These are phyloP conservation scores for Merluccius polli DNA, from an alignment of 2,797 vertebrate species.

Conservation along the genomic window DNA sequence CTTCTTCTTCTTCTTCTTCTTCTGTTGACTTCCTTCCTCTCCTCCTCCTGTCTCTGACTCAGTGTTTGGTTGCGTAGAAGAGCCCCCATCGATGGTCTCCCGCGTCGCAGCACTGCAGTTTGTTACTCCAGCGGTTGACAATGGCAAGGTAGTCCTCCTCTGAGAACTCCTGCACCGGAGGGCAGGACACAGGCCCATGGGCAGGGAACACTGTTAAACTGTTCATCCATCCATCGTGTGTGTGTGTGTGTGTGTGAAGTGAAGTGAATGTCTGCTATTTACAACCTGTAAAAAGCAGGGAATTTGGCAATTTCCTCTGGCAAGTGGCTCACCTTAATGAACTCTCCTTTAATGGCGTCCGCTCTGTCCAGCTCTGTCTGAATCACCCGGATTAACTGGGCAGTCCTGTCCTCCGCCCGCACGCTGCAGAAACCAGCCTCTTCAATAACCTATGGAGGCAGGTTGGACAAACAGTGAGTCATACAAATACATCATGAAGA, in stretches of 20 bases:
- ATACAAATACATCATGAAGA: not conserved
- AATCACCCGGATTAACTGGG: constrained; percentile 75
- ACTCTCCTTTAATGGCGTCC: constrained; percentile 63
- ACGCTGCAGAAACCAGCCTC: constrained; percentile 75
- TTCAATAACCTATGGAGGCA: constrained; percentile 65
- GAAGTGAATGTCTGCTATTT: too few relatives aligned
- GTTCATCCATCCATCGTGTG: not conserved
- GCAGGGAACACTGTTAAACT: too few relatives aligned
- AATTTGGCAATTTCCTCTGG: too few relatives aligned
- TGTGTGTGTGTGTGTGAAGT: too few relatives aligned
- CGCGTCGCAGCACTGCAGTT: constrained; percentile 71
- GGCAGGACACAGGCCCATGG: too few relatives aligned
- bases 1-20: too few relatives aligned
- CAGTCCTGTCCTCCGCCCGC: constrained; percentile 70
- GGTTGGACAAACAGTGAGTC: not conserved
- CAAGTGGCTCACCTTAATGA: constrained; percentile 63
- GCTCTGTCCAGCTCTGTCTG: constrained; percentile 72
- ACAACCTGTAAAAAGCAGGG: too few relatives aligned
- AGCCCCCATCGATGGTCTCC: constrained; percentile 84
- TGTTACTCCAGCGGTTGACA: constrained; percentile 76
- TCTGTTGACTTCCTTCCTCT: not conserved
- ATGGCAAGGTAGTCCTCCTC: constrained; percentile 75
- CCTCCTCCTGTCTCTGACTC: constrained; percentile 15
- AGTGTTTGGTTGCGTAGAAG: constrained; percentile 71
- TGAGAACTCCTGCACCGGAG: constrained; percentile 73